A percentile compares a stretch with the other conserved stretches of the same genome.
Evolutionary conservation across 2,113 vertebrate genomes (phyloP).

Genomic region (Pteropus alecto): DNA sequence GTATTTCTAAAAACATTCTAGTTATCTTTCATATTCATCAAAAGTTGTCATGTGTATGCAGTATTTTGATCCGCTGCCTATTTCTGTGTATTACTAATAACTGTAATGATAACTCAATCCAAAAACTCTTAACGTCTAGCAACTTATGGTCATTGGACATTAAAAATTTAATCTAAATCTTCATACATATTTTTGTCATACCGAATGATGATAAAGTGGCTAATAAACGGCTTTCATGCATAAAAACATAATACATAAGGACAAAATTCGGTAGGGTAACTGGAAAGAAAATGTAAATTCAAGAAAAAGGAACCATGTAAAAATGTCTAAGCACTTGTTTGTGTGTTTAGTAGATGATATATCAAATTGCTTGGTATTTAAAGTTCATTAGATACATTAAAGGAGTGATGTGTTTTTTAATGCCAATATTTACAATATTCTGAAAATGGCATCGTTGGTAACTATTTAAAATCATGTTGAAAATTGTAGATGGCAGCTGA

Average conservation of each 20-base stretch:
- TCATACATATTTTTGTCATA: conserved; percentile 24
- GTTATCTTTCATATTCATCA: background rate
- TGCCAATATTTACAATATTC: conserved; percentile 61
- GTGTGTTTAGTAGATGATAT: conserved; percentile 40
- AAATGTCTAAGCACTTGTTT: conserved; percentile 16
- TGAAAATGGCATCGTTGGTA: background rate
- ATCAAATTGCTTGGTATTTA: conserved; percentile 63
- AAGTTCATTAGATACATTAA: conserved; percentile 66
- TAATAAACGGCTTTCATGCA: conserved; percentile 49
- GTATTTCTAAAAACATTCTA: background rate
- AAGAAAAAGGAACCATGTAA: background rate
- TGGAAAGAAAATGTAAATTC: conserved; percentile 55
- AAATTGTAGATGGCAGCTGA: background rate
- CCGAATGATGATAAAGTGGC: conserved; percentile 22
- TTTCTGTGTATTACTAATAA: background rate
- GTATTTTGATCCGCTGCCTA: background rate
- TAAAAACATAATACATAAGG: conserved; percentile 35
- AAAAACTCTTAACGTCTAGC: conserved; percentile 41
- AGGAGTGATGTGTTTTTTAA: conserved; percentile 37
- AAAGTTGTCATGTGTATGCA: background rate
- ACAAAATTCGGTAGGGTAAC: conserved; percentile 28
- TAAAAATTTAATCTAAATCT: conserved; percentile 63
- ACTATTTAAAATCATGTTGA: conserved; percentile 29
- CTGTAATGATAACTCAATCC: background rate
- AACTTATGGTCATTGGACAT: conserved; percentile 42